These are phyloP conservation scores for Bombus waltoni DNA, from an alignment of 1,140 invertebrate species.

Conservation along the genomic window DNA sequence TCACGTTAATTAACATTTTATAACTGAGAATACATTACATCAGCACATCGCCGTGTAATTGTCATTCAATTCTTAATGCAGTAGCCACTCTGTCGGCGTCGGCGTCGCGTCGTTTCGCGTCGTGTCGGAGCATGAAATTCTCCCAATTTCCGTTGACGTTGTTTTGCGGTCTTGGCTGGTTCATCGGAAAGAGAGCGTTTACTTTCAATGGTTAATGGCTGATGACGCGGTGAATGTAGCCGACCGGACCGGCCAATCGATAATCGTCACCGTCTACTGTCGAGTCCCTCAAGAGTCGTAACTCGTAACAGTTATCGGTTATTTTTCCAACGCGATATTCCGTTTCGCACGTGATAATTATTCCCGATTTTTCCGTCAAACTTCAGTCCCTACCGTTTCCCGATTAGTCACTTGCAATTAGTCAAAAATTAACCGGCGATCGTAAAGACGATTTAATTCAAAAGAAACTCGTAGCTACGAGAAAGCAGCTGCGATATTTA, in stretches of 20 bases:
- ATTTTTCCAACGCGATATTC: slow-evolving; percentile 30
- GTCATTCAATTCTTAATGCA: slow-evolving; percentile 8
- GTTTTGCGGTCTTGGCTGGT: slow-evolving; percentile 1
- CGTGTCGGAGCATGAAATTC: background rate
- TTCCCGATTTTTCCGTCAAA: background rate
- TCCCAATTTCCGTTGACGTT: background rate
- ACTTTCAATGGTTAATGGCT: slow-evolving; percentile 71
- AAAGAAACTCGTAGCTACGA: too few relatives aligned
- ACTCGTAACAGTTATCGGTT: slow-evolving; percentile 49
- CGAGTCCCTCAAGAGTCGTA: slow-evolving; percentile 37
- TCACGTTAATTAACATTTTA: background rate
- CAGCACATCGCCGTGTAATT: background rate
- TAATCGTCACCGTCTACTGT: slow-evolving; percentile 53
- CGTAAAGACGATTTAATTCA: too few relatives aligned
- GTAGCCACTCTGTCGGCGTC: background rate
- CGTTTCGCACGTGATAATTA: background rate
- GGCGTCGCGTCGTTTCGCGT: too few relatives aligned
- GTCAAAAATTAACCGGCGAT: too few relatives aligned
- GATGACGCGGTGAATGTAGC: slow-evolving; percentile 64
- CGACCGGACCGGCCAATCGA: slow-evolving; percentile 55
- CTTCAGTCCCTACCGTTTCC: background rate
- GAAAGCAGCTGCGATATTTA: too few relatives aligned
- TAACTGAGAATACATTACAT: background rate
- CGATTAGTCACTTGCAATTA: background rate
- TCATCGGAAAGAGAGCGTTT: slow-evolving; percentile 58